Conservation (phyloP, 2,888 invertebrate species). For the Ochropacha duplaris region DNA sequence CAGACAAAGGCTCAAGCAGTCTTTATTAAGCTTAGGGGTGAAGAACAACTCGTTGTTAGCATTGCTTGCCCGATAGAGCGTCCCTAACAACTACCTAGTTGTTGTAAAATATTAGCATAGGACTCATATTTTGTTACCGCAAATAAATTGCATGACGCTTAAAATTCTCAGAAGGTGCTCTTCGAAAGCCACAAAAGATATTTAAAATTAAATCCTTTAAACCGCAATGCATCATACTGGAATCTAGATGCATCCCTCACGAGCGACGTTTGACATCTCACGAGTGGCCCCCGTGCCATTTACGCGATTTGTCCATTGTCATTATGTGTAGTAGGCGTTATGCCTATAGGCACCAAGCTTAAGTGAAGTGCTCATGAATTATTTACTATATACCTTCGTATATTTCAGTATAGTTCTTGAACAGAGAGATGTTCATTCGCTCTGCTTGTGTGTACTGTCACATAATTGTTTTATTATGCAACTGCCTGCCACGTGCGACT, state of each 20-base stretch:
- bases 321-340: slow-evolving; percentile 46
- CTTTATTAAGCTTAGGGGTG: slow-evolving; percentile 26
- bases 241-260: slow-evolving; percentile 58
- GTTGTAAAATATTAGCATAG: too few species aligned
- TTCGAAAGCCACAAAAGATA: slow-evolving; percentile 30
- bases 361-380: slow-evolving; percentile 72
- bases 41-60: background rate
- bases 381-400: slow-evolving; percentile 61
- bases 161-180: slow-evolving; percentile 33
- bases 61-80: background rate
- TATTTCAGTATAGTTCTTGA: slow-evolving; percentile 41
- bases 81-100: background rate
- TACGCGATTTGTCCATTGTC: slow-evolving; percentile 64
- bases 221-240: slow-evolving; percentile 35
- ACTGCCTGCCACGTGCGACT: background rate
- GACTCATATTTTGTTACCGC: background rate
- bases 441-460: slow-evolving; percentile 25
- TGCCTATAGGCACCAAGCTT: slow-evolving; percentile 43
- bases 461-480: slow-evolving; percentile 41
- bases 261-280: slow-evolving; percentile 59
- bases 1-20: slow-evolving; percentile 27
- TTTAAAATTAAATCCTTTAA: slow-evolving; percentile 35
- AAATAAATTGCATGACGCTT: slow-evolving; percentile 9
- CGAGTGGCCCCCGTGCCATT: slow-evolving; percentile 44
- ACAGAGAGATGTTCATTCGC: slow-evolving; percentile 40